A percentile compares a stretch with the other conserved stretches of the same genome.
phyloP scores from a whole-genome alignment of 2,113 vertebrate genomes.

The Sitta europaea region DNA sequence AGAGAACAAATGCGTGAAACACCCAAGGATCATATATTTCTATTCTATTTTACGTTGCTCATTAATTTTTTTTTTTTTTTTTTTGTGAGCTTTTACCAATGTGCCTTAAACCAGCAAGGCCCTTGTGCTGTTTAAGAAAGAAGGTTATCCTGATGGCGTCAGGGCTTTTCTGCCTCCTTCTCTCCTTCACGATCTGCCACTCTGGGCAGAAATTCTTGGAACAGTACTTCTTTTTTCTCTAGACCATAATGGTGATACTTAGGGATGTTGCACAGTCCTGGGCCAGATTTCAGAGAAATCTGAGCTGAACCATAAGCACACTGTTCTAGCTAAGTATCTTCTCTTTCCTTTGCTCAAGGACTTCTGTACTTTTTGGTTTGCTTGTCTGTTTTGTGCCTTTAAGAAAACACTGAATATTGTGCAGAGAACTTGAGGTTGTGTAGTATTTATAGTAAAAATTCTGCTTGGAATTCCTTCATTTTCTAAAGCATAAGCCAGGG shows the following conservation, averaged over 20 bases:
- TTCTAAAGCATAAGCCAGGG: background rate
- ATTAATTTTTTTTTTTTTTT: background rate
- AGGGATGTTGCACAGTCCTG: background rate
- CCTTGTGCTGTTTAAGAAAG: background rate
- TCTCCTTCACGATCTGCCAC: background rate
- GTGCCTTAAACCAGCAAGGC: background rate
- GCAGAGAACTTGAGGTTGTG: background rate
- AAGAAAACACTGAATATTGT: background rate
- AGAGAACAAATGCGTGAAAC: background rate
- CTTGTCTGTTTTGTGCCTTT: background rate
- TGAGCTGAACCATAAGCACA: background rate
- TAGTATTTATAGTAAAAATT: background rate
- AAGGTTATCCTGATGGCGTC: background rate
- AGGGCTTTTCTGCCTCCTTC: background rate
- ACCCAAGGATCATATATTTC: background rate
- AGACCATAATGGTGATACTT: background rate
- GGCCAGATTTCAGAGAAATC: background rate
- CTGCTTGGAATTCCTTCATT: background rate
- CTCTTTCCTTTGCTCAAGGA: background rate
- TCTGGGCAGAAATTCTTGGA: background rate
- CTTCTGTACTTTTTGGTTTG: background rate
- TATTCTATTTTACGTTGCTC: background rate
- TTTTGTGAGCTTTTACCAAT: background rate
- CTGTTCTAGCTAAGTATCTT: background rate
- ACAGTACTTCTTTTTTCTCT: background rate